Base-by-base conservation (phyloP, 2,888 invertebrate species). In the Lasioglossum figueresi region DNA sequence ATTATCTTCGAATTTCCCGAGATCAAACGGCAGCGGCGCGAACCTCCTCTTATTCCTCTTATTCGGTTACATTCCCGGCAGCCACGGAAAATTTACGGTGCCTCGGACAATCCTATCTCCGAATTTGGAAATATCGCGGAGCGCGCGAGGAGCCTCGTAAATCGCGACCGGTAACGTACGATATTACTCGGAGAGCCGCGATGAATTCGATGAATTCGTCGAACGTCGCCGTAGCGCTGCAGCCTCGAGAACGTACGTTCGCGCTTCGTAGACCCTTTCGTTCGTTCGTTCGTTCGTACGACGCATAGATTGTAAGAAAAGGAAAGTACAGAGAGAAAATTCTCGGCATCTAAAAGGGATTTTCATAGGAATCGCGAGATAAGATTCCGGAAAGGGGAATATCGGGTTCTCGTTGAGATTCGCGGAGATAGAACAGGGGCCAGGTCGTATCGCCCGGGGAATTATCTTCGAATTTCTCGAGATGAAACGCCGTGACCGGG, bases 401-500 rank as follows among this genome's bases (percentile, higher is more conserved):
- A 80, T 78, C 78, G 59, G 40, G 48, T n/a, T 45, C 75, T 85
- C 80, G 82, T 83, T 63, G 79, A 86, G 87, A 87, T 87, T 87
- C 74, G 5, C 68, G 40, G 74, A 76, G 87, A 83, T 87, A 79
- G 86, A 80, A 79, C 56, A 79, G 76, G 73, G 82, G 81, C 52
- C 59, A 16, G 80, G 75, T 37, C 34, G 82, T 82, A 79, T 86
- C 83, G 87, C 83, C 80, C 63, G 76, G 89, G 89, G 88, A 89
- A 89, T 89, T 88, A 89, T 89, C 89, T 79, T 76, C 74, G 83
- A 89, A 89, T 89, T 89, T 89, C 86, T 70, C 70, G 84, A 89
- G 89, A 89, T 89, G 89, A 89, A 89, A 89, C 88, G 88, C 68
- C 89, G 84, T 89, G 89, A 89, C 89, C 84, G 82, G 89, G 89